Percentiles rank a stretch among this genome's conserved stretches.
These are phyloP conservation scores for Tadarida brasiliensis DNA, from an alignment of 2,797 vertebrate genomes.

Conservation along the genomic window DNA sequence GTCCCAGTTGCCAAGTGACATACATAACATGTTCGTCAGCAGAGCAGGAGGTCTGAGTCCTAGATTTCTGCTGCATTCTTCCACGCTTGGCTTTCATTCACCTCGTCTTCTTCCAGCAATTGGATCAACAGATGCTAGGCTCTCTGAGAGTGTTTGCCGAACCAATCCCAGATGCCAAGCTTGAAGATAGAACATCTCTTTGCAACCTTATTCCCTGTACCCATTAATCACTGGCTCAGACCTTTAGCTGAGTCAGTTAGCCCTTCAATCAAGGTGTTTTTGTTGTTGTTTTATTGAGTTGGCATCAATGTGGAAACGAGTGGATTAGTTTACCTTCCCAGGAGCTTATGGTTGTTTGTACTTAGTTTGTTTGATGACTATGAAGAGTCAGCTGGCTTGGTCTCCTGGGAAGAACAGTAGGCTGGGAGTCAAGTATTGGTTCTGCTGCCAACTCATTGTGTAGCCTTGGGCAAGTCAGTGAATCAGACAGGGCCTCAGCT, in stretches of 20 bases:
- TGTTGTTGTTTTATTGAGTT: constrained; percentile 41
- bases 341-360: constrained; percentile 15
- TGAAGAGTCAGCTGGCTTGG: not conserved
- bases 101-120: constrained; percentile 52
- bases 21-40: not conserved
- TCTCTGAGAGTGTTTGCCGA: not conserved
- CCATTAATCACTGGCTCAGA: not conserved
- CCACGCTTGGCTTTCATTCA: not conserved
- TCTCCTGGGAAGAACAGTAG: not conserved
- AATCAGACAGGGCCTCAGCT: not conserved
- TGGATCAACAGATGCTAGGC: constrained; percentile 46
- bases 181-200: constrained; percentile 46
- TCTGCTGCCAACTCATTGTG: not conserved
- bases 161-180: constrained; percentile 38
- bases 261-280: not conserved
- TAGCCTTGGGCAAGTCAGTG: not conserved
- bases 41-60: not conserved
- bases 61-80: not conserved
- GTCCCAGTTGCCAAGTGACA: not conserved
- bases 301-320: not conserved
- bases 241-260: not conserved
- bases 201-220: constrained; percentile 12
- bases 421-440: not conserved
- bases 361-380: constrained; percentile 34
- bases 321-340: constrained; percentile 15